Base-by-base conservation (phyloP, 2,888 invertebrate genomes). In the Alentia gelatinosa region DNA sequence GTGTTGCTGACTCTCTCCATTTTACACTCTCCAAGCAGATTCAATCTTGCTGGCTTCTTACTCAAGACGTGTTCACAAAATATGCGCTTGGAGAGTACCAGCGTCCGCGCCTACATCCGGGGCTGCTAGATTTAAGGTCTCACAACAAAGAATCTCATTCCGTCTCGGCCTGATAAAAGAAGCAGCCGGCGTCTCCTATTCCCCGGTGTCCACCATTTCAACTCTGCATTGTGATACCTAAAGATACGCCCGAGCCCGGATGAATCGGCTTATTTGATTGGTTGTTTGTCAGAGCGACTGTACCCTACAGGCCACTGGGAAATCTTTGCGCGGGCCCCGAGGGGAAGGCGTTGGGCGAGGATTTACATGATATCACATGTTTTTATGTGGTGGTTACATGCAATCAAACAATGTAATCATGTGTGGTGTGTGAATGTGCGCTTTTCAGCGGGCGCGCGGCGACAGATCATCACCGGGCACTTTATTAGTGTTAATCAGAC, bases 111-210 rank as follows among this genome's bases (percentile, higher is more conserved):
- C 68, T 30, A 68, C 30, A 68, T 68, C 23, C 68, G 68, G 68
- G 68, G 12, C 68, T 30, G 30, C 68, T 68, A 68, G 68, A 68
- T 68, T 68, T 68, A 26, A 68, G 68, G 68, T 26, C 68, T 68
- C 68, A 68, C 68, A n/a, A 68, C 68, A 68, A 63, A 63, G 63
- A 63, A 63, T 63, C 63, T 63, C 63, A 63, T 63, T 63, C 63
- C 63, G 9, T n/a, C 19, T 4, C n/a, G 15, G 19, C 15, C 63
- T n/a, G 63, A 63, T 63, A 63, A 63, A 63, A 63, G 63, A n/a
- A 63, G 4, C n/a, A 63, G 15, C 63, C 63, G n/a, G 15, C 63
- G 63, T 9, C 63, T 63, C 12, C n/a, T 9, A 63, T 63, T 63
- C 63, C 63, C 63, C 63, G n/a, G 19, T n/a, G 63, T 63, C 19